Percentiles rank a stretch among this genome's conserved stretches.
Conservation (phyloP, 2,797 vertebrate genomes). For the Sebastes diploproa region DNA sequence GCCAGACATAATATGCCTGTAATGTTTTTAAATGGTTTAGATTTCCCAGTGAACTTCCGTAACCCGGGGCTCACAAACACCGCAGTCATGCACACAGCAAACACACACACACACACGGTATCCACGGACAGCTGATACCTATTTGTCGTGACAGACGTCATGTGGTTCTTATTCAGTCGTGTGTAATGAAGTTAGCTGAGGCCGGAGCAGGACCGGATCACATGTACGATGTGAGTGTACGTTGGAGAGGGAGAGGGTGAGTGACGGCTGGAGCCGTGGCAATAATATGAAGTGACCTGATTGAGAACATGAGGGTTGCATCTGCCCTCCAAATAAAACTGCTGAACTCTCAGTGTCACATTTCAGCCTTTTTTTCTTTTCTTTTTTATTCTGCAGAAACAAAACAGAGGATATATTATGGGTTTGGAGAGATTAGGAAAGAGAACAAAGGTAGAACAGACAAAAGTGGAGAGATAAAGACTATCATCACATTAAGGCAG, state of each 20-base stretch:
- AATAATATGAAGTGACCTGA: constrained; percentile 38
- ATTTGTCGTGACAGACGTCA: constrained; percentile 50
- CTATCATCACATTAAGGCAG: background rate
- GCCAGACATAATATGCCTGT: constrained; percentile 65
- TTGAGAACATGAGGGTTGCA: constrained; percentile 36
- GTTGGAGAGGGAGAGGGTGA: constrained; percentile 20
- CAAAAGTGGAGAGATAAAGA: background rate
- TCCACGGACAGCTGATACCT: constrained; percentile 13
- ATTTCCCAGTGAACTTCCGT: constrained; percentile 69
- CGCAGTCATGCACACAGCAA: constrained; percentile 2
- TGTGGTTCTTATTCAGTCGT: constrained; percentile 64
- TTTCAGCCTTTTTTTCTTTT: constrained; percentile 14
- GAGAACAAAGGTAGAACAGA: constrained; percentile 1
- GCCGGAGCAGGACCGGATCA: constrained; percentile 19
- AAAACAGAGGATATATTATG: background rate
- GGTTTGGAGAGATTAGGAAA: background rate
- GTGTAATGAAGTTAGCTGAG: constrained; percentile 68
- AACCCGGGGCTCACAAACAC: constrained; percentile 27
- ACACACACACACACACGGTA: constrained; percentile 2
- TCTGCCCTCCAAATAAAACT: constrained; percentile 53
- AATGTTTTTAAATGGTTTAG: constrained; percentile 71
- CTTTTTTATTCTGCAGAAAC: background rate
- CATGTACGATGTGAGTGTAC: constrained; percentile 3
- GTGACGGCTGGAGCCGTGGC: constrained; percentile 28
- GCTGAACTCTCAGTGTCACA: constrained; percentile 35